These are phyloP conservation scores for Schizopygopsis pylzovi DNA, from an alignment of 2,797 vertebrate species.

Conservation along the genomic window DNA sequence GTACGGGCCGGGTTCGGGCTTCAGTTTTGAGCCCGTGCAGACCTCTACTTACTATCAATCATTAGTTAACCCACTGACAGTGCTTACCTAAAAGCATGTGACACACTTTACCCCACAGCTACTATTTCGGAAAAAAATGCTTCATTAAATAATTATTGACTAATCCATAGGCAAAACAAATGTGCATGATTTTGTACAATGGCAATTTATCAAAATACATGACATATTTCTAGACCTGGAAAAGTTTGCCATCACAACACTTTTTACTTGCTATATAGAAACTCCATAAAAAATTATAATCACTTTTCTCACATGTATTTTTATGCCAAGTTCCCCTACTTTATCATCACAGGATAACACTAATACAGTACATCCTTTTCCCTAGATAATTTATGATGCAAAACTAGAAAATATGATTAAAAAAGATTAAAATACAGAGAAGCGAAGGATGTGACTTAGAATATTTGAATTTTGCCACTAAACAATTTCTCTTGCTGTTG, in stretches of 20 bases:
- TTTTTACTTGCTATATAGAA: neutral
- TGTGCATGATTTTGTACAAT: neutral
- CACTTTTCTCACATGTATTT: neutral
- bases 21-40: too few species aligned
- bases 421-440: neutral
- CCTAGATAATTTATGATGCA: neutral
- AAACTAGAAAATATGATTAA: neutral
- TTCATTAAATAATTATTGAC: neutral
- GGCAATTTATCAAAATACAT: neutral
- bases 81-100: neutral
- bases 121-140: neutral
- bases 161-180: neutral
- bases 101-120: neutral
- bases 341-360: neutral
- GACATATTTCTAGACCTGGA: neutral
- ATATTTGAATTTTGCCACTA: conserved; percentile 2
- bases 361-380: neutral
- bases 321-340: neutral
- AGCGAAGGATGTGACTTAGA: neutral
- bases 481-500: conserved; percentile 4
- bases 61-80: neutral
- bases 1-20: too few species aligned
- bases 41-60: neutral
- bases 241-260: neutral
- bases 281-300: neutral